Evolutionary conservation across 1,140 invertebrate genomes (phyloP).

Genomic region (Philotrypesis tridentata): DNA sequence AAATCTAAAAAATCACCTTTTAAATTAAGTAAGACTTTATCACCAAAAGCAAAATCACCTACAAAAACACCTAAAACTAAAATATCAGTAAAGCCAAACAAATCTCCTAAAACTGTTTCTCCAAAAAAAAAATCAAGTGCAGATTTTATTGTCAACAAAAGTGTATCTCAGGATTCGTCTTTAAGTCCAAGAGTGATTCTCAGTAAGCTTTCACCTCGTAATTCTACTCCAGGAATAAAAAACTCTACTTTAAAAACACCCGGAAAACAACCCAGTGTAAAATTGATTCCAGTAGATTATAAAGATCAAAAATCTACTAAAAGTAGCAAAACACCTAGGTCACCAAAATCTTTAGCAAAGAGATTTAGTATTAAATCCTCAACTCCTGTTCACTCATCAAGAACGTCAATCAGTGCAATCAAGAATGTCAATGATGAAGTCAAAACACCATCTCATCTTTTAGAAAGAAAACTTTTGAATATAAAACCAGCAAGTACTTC

Average conservation of each 20-base stretch:
- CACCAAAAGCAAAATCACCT: slow-evolving; percentile 11
- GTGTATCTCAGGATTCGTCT: not conserved
- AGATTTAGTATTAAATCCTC: not conserved
- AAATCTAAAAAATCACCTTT: slow-evolving; percentile 27
- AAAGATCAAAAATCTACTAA: not conserved
- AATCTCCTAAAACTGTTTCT: slow-evolving; percentile 4
- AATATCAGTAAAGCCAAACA: slow-evolving; percentile 10
- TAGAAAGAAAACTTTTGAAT: slow-evolving; percentile 16
- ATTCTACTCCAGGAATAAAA: slow-evolving; percentile 24
- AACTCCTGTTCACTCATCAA: not conserved
- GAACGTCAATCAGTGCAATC: not conserved
- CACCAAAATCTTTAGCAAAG: not conserved
- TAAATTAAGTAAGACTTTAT: slow-evolving; percentile 3
- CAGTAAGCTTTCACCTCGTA: slow-evolving; percentile 35
- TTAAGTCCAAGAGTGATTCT: slow-evolving; percentile 53
- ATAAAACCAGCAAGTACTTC: slow-evolving; percentile 32
- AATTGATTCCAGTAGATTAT: slow-evolving; percentile 35
- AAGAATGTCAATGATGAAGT: not conserved
- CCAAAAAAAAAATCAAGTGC: not conserved
- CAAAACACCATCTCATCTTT: not conserved
- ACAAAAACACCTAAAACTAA: slow-evolving; percentile 10
- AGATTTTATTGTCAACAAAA: not conserved
- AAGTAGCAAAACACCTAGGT: not conserved
- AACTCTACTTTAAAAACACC: not conserved
- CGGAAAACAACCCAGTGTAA: slow-evolving; percentile 30